Base-by-base conservation (phyloP, 2,888 invertebrate species). In the Heteropelma amictum region DNA sequence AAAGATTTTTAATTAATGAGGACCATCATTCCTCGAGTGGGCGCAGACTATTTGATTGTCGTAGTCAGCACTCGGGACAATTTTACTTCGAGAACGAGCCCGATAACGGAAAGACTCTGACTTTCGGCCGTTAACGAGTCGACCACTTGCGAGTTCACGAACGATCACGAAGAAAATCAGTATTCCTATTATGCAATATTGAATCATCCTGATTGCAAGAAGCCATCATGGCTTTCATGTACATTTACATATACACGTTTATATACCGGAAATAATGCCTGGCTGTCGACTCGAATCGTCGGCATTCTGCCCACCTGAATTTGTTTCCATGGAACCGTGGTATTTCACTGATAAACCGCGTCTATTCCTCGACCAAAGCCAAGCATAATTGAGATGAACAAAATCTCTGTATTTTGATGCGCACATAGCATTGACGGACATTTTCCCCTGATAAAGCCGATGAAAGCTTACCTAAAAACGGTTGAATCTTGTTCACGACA, bases 41-140 rank as follows among this genome's bases (percentile, higher is more conserved):
- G 8, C 51, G 33, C 53, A 17, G 60, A 64, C 61, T 35, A 70
- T 68, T 75, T 60, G 58, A 71, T 75, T 72, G 68, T 72, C 68
- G 35, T 63, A 49, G 68, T 75, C 63, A 75, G 72, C 77, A 72
- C 38, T 77, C 33, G 65, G 35, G 63, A 64, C 72, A 53, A 54
- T 74, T 54, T 40, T 61, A 70, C 47, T 65, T 69, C 35, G 54
- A 49, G 56, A 12, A 35, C 40, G 54, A 60, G 54, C 53, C 33
- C 14, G 60, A 54, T 19, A 19, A 45, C 45, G 60, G 12, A 30
- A 30, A 14, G 12, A 38, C 40, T n/a, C 10, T 4, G 56, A 35
- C 26, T 49, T 53, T 33, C 40, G 40, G 19, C 19, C 8, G 26
- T 21, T 21, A 47, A 54, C 26, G n/a, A n/a, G n/a, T n/a, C 12